Evolutionary conservation across 2,888 invertebrate species (phyloP).

Genomic region (Cataglyphis cursor): DNA sequence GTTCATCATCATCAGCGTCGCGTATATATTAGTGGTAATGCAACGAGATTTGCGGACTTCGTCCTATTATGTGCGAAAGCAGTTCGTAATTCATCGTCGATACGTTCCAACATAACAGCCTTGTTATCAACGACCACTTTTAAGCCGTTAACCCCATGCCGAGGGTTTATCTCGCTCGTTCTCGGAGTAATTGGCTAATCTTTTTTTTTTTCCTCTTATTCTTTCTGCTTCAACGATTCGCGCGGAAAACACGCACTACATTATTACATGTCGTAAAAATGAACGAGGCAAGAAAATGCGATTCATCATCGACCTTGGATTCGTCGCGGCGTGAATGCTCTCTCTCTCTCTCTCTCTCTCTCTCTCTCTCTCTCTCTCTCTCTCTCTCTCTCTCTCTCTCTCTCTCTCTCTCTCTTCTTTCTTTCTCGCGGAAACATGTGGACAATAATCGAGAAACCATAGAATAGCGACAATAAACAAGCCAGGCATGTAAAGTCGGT

Average conservation of each 20-base stretch:
- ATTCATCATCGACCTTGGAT: slow-evolving; percentile 45
- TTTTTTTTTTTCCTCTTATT: neutral
- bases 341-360: slow-evolving; percentile 28
- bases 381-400: slow-evolving; percentile 25
- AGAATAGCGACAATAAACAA: slow-evolving; percentile 15
- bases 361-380: slow-evolving; percentile 2
- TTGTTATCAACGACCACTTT: slow-evolving; percentile 47
- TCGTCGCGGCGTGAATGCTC: neutral
- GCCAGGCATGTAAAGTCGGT: slow-evolving; percentile 7
- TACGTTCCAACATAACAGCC: slow-evolving; percentile 37
- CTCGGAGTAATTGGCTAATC: neutral
- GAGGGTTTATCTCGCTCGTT: slow-evolving; percentile 41
- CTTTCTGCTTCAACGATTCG: neutral
- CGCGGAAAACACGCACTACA: slow-evolving; percentile 31
- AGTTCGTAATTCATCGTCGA: slow-evolving; percentile 67
- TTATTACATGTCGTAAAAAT: slow-evolving; percentile 21
- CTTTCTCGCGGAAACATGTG: neutral
- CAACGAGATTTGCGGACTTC: slow-evolving; percentile 61
- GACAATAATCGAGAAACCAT: slow-evolving; percentile 36
- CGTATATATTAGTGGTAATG: slow-evolving; percentile 27
- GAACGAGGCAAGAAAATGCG: slow-evolving; percentile 32
- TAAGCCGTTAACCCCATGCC: slow-evolving; percentile 53
- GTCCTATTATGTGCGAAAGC: slow-evolving; percentile 56
- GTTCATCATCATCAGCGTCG: slow-evolving; percentile 26
- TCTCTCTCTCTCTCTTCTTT: slow-evolving; percentile 1